Evolutionary conservation across 1,140 invertebrate genomes (phyloP).

Genomic region (Prorops nasuta): DNA sequence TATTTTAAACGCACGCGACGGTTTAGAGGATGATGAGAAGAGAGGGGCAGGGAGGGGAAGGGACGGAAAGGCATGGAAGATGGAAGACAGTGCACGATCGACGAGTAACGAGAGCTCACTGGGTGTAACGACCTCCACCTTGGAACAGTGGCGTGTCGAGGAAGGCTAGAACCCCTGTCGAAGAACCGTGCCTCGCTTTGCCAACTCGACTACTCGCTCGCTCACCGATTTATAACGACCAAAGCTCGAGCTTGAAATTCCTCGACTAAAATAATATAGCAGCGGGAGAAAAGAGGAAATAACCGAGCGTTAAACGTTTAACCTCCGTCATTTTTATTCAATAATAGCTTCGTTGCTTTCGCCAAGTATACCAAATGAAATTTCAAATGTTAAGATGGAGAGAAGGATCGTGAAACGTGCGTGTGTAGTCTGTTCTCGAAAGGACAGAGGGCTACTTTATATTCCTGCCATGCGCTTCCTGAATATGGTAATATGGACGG

Average conservation of each 20-base stretch:
- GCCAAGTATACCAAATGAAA: too few species aligned
- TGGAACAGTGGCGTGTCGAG: slow-evolving; percentile 26
- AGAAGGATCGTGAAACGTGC: slow-evolving; percentile 3
- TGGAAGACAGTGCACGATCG: slow-evolving; percentile 19
- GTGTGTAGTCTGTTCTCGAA: background rate
- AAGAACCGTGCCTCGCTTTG: too few species aligned
- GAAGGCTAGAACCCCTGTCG: background rate
- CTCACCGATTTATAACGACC: too few species aligned
- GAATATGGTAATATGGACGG: slow-evolving; percentile 19
- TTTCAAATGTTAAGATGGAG: too few species aligned
- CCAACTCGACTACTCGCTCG: too few species aligned
- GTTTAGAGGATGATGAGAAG: background rate
- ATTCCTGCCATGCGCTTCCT: slow-evolving; percentile 16
- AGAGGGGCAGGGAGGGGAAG: slow-evolving; percentile 1
- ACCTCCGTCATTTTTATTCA: too few species aligned
- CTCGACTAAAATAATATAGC: too few species aligned
- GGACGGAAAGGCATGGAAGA: background rate
- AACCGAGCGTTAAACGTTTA: too few species aligned
- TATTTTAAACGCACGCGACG: too few species aligned
- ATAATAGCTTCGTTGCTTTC: too few species aligned
- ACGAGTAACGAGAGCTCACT: slow-evolving; percentile 27
- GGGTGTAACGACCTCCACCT: slow-evolving; percentile 42
- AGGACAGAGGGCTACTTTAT: background rate
- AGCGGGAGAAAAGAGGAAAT: too few species aligned
- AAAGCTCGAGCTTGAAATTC: too few species aligned